Conservation (phyloP, 2,797 vertebrate species). For the Alcedo atthis region DNA sequence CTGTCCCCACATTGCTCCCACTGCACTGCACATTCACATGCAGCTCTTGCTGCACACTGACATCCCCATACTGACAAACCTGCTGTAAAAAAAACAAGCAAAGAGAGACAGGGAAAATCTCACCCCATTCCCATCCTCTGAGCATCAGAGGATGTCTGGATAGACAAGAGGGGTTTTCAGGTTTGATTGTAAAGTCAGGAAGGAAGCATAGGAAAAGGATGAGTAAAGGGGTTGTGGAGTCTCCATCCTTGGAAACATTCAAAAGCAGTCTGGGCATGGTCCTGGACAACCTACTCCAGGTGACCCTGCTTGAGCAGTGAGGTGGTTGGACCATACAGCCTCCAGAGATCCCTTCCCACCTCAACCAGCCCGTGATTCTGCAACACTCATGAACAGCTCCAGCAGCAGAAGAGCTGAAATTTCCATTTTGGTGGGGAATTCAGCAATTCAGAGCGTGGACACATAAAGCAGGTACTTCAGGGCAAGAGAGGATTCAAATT, state of each 20-base stretch:
- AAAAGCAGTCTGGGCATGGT: not conserved
- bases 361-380: not conserved
- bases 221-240: not conserved
- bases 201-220: not conserved
- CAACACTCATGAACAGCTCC: not conserved
- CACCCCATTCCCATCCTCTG: not conserved
- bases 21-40: not conserved
- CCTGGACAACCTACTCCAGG: not conserved
- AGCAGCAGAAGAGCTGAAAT: not conserved
- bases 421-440: not conserved
- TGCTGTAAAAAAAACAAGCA: not conserved
- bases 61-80: not conserved
- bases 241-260: not conserved
- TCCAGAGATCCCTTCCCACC: not conserved
- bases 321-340: rapidly evolving
- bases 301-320: not conserved
- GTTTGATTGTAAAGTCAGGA: not conserved
- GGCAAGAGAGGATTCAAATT: not conserved
- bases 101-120: not conserved
- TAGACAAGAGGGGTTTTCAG: not conserved
- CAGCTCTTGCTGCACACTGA: not conserved
- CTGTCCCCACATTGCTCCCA: not conserved
- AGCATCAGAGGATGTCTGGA: not conserved
- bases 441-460: not conserved
- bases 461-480: not conserved